phyloP scores from a whole-genome alignment of 2,797 vertebrate genomes.

The Aselliscus stoliczkanus region DNA sequence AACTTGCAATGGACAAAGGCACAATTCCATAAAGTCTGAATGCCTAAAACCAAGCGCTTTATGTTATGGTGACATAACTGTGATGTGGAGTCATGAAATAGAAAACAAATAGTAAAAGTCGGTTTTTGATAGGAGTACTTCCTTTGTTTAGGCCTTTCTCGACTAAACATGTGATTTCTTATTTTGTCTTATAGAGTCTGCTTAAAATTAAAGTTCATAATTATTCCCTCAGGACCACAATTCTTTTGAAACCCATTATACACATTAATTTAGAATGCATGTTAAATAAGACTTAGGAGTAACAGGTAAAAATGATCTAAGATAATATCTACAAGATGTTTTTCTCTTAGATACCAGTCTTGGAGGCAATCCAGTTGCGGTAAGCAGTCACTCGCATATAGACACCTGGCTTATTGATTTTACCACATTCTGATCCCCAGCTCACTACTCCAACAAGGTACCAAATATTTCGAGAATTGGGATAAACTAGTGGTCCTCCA shows the following conservation, averaged over 20 bases:
- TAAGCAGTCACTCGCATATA: slow-evolving; percentile 81
- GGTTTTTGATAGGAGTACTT: background rate
- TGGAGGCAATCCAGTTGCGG: slow-evolving; percentile 81
- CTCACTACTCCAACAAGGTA: slow-evolving; percentile 85
- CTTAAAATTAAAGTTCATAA: slow-evolving; percentile 31
- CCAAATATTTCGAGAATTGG: slow-evolving; percentile 80
- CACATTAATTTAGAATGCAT: background rate
- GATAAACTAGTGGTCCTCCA: slow-evolving; percentile 83
- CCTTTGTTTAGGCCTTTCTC: background rate
- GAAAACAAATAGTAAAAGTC: background rate
- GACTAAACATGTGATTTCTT: background rate
- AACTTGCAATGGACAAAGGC: background rate
- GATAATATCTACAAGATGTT: background rate
- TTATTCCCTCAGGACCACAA: background rate
- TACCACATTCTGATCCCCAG: slow-evolving; percentile 82
- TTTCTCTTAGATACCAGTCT: slow-evolving; percentile 77
- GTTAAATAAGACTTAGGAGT: slow-evolving; percentile 50
- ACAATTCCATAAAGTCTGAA: background rate
- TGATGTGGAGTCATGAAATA: background rate
- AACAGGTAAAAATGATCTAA: background rate
- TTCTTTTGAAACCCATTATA: background rate
- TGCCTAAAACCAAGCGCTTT: background rate
- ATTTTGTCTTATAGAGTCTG: background rate
- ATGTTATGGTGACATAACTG: background rate
- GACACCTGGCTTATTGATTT: slow-evolving; percentile 82